Conservation (phyloP, 1,140 invertebrate species). For the Aricia agestis region DNA sequence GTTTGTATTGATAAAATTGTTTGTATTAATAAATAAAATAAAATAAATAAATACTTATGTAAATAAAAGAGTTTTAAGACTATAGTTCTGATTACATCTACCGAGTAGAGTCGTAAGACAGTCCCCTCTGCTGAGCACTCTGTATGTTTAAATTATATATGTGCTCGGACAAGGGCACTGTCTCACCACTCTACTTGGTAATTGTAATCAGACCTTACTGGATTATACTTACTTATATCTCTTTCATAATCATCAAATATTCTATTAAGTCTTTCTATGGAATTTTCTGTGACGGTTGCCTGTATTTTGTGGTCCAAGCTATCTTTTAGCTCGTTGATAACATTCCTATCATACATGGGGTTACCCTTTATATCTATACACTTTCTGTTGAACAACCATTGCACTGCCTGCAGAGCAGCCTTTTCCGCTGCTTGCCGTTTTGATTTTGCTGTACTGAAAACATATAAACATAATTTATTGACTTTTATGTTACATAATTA, state of each 20-base stretch:
- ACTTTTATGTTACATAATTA: background rate
- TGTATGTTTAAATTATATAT: no score
- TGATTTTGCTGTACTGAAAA: conserved; percentile 58
- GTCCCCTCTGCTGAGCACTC: no score
- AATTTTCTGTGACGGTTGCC: conserved; percentile 43
- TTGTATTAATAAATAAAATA: no score
- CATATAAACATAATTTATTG: background rate
- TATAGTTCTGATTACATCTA: no score
- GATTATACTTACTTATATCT: conserved; percentile 52
- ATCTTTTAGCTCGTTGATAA: conserved; percentile 41
- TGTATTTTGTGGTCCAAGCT: conserved; percentile 40
- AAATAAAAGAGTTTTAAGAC: no score
- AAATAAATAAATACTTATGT: no score
- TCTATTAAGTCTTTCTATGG: conserved; percentile 41
- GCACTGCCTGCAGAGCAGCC: conserved; percentile 51
- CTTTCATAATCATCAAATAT: conserved; percentile 57
- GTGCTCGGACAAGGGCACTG: no score
- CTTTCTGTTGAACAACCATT: conserved; percentile 51
- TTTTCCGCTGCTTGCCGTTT: conserved; percentile 62
- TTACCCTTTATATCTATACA: conserved; percentile 49
- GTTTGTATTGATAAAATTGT: no score
- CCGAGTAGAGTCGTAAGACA: no score
- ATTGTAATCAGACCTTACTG: no score
- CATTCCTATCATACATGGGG: conserved; percentile 49
- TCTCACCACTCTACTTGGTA: no score